Conservation (phyloP, 2,888 invertebrate genomes). For the Mimas tiliae region DNA sequence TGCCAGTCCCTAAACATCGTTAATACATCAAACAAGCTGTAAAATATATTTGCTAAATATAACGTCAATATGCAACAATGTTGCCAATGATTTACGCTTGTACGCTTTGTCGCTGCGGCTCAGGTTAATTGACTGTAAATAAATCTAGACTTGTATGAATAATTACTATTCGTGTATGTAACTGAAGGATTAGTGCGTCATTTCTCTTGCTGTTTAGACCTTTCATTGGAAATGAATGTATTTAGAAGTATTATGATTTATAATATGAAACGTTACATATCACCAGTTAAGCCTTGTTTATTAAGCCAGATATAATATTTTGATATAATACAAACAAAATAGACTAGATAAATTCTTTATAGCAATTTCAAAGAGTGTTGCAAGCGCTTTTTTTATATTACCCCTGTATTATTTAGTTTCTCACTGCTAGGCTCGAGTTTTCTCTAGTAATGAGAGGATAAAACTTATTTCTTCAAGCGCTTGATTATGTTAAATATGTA, state of each 20-base stretch:
- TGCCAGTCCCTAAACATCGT: not conserved
- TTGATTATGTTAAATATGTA: not conserved
- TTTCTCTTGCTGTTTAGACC: not conserved
- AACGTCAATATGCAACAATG: conserved; percentile 18
- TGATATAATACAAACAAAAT: not conserved
- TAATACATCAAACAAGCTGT: not conserved
- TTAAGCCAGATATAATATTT: not conserved
- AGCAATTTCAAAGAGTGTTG: not conserved
- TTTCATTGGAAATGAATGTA: not conserved
- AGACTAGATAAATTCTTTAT: not conserved
- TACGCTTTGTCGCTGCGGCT: not conserved
- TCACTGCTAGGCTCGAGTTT: no score
- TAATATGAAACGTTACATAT: not conserved
- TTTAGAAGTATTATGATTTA: not conserved
- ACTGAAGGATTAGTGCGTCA: not conserved
- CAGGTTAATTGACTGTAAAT: conserved; percentile 17
- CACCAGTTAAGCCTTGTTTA: conserved; percentile 20
- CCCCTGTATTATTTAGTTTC: no score
- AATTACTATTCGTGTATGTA: conserved; percentile 4
- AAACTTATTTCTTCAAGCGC: no score
- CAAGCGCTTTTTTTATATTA: no score
- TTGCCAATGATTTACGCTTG: conserved; percentile 11
- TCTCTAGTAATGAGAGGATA: no score
- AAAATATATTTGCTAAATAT: conserved; percentile 2
- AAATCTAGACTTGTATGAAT: not conserved